These are phyloP conservation scores for Thunnus albacares DNA, from an alignment of 2,797 vertebrate genomes.

Conservation along the genomic window DNA sequence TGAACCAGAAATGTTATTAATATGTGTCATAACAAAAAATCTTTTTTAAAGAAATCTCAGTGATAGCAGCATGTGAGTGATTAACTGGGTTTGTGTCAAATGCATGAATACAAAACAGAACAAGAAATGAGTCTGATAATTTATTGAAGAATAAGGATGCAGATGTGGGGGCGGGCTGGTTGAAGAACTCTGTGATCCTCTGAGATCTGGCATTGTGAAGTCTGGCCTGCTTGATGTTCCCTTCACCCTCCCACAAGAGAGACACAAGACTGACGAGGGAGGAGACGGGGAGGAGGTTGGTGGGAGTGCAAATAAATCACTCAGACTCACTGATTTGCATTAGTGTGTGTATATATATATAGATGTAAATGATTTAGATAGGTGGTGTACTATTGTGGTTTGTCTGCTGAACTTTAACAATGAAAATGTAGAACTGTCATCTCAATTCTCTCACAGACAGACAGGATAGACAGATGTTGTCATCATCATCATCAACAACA, in stretches of 20 bases:
- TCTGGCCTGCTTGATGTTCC: constrained; percentile 48
- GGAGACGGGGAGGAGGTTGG: constrained; percentile 5
- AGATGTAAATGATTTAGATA: constrained; percentile 15
- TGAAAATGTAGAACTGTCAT: constrained; percentile 47
- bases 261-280: constrained; percentile 24
- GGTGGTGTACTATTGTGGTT: not conserved
- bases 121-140: constrained; percentile 14
- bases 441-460: constrained; percentile 33
- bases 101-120: constrained; percentile 32
- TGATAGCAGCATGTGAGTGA: constrained; percentile 17
- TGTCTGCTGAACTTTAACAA: constrained; percentile 26
- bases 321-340: constrained; percentile 38
- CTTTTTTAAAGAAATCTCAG: not conserved
- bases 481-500: constrained; percentile 15
- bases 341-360: not conserved
- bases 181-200: constrained; percentile 28
- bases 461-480: constrained; percentile 38
- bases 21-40: not conserved
- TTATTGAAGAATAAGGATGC: constrained; percentile 32
- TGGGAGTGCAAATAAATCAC: constrained; percentile 56
- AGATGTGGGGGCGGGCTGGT: not conserved
- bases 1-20: not conserved
- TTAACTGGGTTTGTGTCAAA: constrained; percentile 18
- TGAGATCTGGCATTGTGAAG: constrained; percentile 33
- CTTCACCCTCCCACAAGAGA: constrained; percentile 34